These are phyloP conservation scores for Hypomecis punctinalis DNA, from an alignment of 2,888 invertebrate genomes.

Conservation along the genomic window DNA sequence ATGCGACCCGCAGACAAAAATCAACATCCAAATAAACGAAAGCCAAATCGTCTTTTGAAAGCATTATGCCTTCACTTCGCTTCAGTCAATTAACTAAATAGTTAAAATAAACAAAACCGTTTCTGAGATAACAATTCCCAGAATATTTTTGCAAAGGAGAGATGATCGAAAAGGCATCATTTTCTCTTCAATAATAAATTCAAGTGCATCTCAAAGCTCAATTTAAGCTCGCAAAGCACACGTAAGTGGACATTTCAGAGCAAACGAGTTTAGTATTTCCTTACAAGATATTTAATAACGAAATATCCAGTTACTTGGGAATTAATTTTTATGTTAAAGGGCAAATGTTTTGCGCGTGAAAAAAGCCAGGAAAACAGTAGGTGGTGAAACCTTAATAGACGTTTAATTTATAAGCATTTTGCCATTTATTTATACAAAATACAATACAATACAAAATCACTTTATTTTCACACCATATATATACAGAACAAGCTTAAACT, in stretches of 20 bases:
- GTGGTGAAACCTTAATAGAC: not conserved
- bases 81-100: no score
- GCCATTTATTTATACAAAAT: no score
- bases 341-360: not conserved
- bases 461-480: no score
- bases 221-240: slow-evolving; percentile 53
- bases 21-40: no score
- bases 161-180: slow-evolving; percentile 50
- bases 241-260: slow-evolving; percentile 55
- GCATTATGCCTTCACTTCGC: no score
- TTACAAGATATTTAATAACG: slow-evolving; percentile 17
- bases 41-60: no score
- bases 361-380: not conserved
- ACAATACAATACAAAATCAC: no score
- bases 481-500: no score
- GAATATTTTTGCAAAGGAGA: slow-evolving; percentile 12
- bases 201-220: slow-evolving; percentile 59
- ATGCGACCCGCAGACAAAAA: no score
- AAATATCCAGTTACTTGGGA: slow-evolving; percentile 14
- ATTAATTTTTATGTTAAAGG: slow-evolving; percentile 9
- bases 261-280: slow-evolving; percentile 16
- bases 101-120: no score
- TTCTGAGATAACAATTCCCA: no score
- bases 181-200: slow-evolving; percentile 56
- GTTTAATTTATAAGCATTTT: no score